phyloP scores from a whole-genome alignment of 2,888 invertebrate species.

The Tenthredo amoena region DNA sequence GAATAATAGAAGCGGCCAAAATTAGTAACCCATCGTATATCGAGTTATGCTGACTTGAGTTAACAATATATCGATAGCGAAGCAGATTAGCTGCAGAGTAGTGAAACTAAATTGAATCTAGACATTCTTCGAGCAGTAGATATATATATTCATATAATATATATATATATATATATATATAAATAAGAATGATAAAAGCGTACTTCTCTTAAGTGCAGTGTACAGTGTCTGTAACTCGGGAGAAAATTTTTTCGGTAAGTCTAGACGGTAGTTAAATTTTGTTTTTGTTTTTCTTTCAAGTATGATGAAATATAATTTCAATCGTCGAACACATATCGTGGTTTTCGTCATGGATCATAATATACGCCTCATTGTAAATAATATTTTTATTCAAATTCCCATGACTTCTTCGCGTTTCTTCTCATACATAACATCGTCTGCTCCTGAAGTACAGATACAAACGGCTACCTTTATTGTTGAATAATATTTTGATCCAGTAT shows the following conservation, averaged over 20 bases:
- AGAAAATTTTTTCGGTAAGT: not conserved
- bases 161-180: not conserved
- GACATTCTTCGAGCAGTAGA: not conserved
- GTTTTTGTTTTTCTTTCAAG: not conserved
- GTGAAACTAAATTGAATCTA: slow-evolving; percentile 14
- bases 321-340: slow-evolving; percentile 34
- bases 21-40: slow-evolving; percentile 31
- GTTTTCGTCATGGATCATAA: slow-evolving; percentile 29
- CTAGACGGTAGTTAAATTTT: slow-evolving; percentile 9
- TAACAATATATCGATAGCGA: slow-evolving; percentile 12
- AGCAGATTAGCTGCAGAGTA: slow-evolving; percentile 37
- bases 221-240: slow-evolving; percentile 33
- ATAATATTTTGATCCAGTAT: not conserved
- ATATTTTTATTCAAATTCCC: slow-evolving; percentile 25
- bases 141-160: not conserved
- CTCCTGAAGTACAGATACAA: slow-evolving; percentile 35
- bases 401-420: not conserved
- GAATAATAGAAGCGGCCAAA: slow-evolving; percentile 49
- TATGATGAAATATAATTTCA: slow-evolving; percentile 24
- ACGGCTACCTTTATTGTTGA: not conserved
- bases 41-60: slow-evolving; percentile 29
- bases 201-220: not conserved
- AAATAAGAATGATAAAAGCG: not conserved
- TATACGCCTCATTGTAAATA: slow-evolving; percentile 19
- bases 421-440: not conserved